Evolutionary conservation across 2,113 vertebrate species (phyloP), one percentile per base, ranked within the genome.

Genomic region (Sturnus vulgaris): DNA sequence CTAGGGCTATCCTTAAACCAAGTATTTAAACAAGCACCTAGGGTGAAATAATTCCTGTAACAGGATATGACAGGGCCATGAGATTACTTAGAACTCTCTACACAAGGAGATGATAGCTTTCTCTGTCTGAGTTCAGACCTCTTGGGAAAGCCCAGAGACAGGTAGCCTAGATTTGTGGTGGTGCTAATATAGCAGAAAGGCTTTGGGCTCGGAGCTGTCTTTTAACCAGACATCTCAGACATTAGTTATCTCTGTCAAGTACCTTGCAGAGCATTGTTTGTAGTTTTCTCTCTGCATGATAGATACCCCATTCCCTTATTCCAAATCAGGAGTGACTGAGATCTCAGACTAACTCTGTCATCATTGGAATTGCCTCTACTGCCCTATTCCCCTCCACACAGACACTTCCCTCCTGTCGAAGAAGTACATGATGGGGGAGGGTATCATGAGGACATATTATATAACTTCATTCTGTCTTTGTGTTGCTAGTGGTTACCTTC

Each of bases 401-500:
- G 1, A 4, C 1, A 4, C 21, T 7, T 55, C 7, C 8, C 4
- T 55, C 4, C 1, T 55, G 27, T 11, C 61, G 16, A 73, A 53
- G 31, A 66, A 42, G 39, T 11, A 52, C 15, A 5, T 15, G 2
- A 3, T 65, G 56, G 61, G 37, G 27, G 24, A 66, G 28, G 11
- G 35, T 39, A 60, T 23, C 0, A 1, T 63, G 33, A 83, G 30
- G 39, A 70, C 14, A 3, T 30, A 35, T 83, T 92, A 21, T 37
- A 60, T 27, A 92, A 88, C 33, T 44, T 84, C 56, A 16, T 25
- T 86, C 93, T 94, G 68, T 44, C 44, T 63, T 61, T 6, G 1
- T 23, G 68, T 93, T 95, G 91, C 88, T 93, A 93, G 47, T 88
- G 68, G 75, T 94, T 93, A 93, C 82, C 56, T 82, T 63, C 82